Evolutionary conservation across 2,888 invertebrate species (phyloP), one percentile per base, ranked within the genome.

Genomic region (Papilio gigon): DNA sequence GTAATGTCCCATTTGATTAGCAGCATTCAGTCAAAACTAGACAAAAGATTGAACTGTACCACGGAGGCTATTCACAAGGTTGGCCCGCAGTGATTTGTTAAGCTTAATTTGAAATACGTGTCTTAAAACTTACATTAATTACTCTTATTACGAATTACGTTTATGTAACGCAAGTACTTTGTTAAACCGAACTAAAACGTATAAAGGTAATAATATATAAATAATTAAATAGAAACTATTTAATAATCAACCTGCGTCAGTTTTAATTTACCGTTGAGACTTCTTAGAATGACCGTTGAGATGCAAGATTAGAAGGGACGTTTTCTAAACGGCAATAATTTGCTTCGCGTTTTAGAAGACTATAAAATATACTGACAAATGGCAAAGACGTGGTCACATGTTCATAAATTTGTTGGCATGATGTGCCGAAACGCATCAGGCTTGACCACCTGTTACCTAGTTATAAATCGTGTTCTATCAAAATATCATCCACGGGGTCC

Each of bases 1-100:
- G 85, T 92, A 90, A 89, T 91, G 88, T 79, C 80, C 82, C 83
- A 88, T 90, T 89, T 90, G 90, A 92, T 90, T 86, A 82, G 80
- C 81, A 80, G 79, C 84, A 77, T 80, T 82, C 80, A 80, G 82
- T 87, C 83, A 81, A 84, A 86, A 82, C 75, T 67, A 70, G 73
- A 90, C 89, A 90, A 91, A 87, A 81, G 85, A 78, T 74, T 80
- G 82, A 84, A 84, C 85, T 78, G 86, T 85, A 63, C 42, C 44
- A 62, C 12, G 84, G 85, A 88, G 88, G 86, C 89, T 88, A 84
- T 86, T 80, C 83, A 90, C 87, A 88, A 90, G 89, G 88, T 81
- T 89, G 81, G 83, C 84, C 83, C 78, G 73, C 83, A 86, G 89
- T 90, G 90, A 90, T 89, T 88, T 86, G 90, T 90, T 80, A 76